phyloP scores from a whole-genome alignment of 2,797 vertebrate genomes.

The Natrix natrix region DNA sequence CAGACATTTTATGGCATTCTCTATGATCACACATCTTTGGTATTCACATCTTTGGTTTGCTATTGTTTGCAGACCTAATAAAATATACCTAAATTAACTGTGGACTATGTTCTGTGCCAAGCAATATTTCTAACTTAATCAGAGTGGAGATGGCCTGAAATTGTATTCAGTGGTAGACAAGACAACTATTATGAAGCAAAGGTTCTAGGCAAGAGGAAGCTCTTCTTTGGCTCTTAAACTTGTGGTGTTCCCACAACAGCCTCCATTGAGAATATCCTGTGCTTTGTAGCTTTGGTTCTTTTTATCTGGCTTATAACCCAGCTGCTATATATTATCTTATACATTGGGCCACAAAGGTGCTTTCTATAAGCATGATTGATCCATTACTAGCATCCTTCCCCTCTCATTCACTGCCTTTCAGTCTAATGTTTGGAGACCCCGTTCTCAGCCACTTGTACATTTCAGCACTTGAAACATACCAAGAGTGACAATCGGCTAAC shows the following conservation, averaged over 20 bases:
- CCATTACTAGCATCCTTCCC: slow-evolving; percentile 70
- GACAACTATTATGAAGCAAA: slow-evolving; percentile 54
- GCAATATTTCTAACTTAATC: slow-evolving; percentile 30
- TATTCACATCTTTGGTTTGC: not conserved
- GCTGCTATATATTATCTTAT: slow-evolving; percentile 76
- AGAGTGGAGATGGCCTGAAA: slow-evolving; percentile 58
- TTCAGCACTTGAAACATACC: slow-evolving; percentile 67
- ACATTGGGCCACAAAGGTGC: slow-evolving; percentile 73
- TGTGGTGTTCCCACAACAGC: slow-evolving; percentile 68
- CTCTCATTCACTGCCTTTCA: slow-evolving; percentile 71
- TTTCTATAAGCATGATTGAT: slow-evolving; percentile 74
- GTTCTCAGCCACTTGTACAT: slow-evolving; percentile 69
- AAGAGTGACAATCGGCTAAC: slow-evolving; percentile 72
- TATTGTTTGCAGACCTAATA: not conserved
- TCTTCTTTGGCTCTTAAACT: slow-evolving; percentile 66
- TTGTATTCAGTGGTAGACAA: slow-evolving; percentile 30
- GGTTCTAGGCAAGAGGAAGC: slow-evolving; percentile 58
- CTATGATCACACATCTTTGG: not conserved
- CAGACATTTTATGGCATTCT: not conserved
- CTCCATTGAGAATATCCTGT: slow-evolving; percentile 59
- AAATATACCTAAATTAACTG: slow-evolving; percentile 5
- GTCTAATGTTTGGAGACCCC: slow-evolving; percentile 63
- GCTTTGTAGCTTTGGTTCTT: slow-evolving; percentile 68
- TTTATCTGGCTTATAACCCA: slow-evolving; percentile 70
- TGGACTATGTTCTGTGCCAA: slow-evolving; percentile 4